Evolutionary conservation across 1,140 invertebrate genomes (phyloP).

Genomic region (Nylanderia fulva): DNA sequence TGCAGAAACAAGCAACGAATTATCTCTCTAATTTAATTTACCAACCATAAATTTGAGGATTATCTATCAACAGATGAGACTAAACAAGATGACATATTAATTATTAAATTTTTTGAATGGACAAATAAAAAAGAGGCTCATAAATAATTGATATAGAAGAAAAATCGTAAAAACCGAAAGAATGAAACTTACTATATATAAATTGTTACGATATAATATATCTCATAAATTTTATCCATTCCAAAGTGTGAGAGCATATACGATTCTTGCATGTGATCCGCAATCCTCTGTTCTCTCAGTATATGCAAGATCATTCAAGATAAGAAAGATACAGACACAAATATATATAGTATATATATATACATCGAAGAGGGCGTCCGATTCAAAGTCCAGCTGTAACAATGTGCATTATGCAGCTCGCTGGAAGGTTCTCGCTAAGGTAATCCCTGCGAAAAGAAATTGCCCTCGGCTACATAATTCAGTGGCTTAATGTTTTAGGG

Average conservation of each 20-base stretch:
- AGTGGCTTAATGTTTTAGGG: slow-evolving; percentile 56
- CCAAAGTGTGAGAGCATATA: not conserved
- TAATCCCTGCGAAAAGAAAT: slow-evolving; percentile 59
- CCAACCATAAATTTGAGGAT: not conserved
- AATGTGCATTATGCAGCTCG: slow-evolving; percentile 29
- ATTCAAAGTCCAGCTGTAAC: slow-evolving; percentile 27
- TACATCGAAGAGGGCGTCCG: not conserved
- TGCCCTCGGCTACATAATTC: slow-evolving; percentile 64
- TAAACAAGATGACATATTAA: not conserved
- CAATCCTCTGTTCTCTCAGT: not conserved
- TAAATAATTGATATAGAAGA: not conserved
- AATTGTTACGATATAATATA: not conserved
- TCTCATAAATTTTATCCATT: not conserved
- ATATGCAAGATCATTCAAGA: slow-evolving; percentile 9
- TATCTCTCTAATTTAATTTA: slow-evolving; percentile 14
- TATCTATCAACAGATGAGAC: not conserved
- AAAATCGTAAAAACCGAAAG: not conserved
- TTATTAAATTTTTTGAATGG: not conserved
- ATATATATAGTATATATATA: too few relatives aligned
- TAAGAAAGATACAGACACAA: slow-evolving; percentile 13
- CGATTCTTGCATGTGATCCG: not conserved
- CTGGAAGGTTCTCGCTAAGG: not conserved
- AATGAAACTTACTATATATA: not conserved
- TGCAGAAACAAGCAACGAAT: not conserved
- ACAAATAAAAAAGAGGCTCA: not conserved